These are phyloP conservation scores for Chascanopsetta lugubris DNA, from an alignment of 2,113 vertebrate species.

Conservation along the genomic window DNA sequence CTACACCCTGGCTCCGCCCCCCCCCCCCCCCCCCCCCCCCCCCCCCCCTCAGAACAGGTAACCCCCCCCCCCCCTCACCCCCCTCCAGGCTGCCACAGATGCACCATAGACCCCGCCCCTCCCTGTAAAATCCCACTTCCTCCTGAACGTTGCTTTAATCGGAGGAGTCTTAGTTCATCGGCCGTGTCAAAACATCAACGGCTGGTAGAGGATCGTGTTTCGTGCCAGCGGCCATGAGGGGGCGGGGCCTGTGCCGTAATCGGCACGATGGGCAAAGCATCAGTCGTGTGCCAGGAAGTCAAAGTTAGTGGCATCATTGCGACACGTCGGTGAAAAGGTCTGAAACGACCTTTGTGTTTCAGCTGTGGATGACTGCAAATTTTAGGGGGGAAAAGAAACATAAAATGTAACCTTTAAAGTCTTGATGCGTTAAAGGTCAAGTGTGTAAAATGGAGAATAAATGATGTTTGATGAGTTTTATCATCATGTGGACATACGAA, in stretches of 20 bases:
- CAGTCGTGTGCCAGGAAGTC: conserved; percentile 59
- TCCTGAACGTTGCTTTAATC: conserved; percentile 79
- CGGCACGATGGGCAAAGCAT: conserved; percentile 47
- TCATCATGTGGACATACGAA: too few species aligned
- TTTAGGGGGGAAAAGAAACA: too few species aligned
- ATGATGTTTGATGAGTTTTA: too few species aligned
- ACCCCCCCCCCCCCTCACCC: conserved; percentile 34
- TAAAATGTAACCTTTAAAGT: too few species aligned
- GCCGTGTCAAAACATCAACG: conserved; percentile 80
- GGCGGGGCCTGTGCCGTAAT: conserved; percentile 69
- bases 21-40: conserved; percentile 40
- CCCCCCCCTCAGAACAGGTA: conserved; percentile 65
- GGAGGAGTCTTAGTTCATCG: conserved; percentile 79
- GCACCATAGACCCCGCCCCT: conserved; percentile 39
- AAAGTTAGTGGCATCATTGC: conserved; percentile 59
- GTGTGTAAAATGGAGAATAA: too few species aligned
- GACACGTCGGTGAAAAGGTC: conserved; percentile 42
- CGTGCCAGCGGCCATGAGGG: conserved; percentile 50
- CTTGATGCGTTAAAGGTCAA: too few species aligned
- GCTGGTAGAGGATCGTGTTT: conserved; percentile 61
- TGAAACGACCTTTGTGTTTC: too few species aligned
- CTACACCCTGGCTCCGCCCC: too few species aligned
- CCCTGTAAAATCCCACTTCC: conserved; percentile 74
- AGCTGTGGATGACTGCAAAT: too few species aligned
- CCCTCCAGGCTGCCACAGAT: conserved; percentile 63